A percentile compares a stretch with the other conserved stretches of the same genome.
These are phyloP conservation scores for Xylota sylvarum DNA, from an alignment of 2,888 invertebrate species.

Conservation along the genomic window DNA sequence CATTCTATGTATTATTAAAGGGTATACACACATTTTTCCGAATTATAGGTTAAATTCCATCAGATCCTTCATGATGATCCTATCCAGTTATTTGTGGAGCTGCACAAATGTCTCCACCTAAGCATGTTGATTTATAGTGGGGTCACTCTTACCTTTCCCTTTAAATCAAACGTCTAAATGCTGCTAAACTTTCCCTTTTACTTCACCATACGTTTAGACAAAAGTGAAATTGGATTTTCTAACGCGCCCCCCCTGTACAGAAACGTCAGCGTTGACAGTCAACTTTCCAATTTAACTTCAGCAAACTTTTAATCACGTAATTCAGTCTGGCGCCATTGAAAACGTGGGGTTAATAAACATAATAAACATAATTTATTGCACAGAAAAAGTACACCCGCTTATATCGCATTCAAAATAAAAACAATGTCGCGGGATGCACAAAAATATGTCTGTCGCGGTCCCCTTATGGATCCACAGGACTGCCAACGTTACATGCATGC, in stretches of 20 bases:
- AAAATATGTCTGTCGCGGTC: conserved; percentile 29
- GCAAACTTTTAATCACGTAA: conserved; percentile 55
- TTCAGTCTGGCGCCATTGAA: conserved; percentile 55
- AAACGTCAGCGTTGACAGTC: not conserved
- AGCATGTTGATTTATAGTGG: too few relatives aligned
- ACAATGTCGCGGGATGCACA: conserved; percentile 5
- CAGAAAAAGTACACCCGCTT: conserved; percentile 25
- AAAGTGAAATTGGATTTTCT: conserved; percentile 21
- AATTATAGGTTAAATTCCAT: too few relatives aligned
- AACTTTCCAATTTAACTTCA: conserved; percentile 3
- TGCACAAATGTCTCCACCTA: too few relatives aligned
- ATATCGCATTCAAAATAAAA: conserved; percentile 20
- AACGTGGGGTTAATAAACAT: conserved; percentile 52
- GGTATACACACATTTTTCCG: too few relatives aligned
- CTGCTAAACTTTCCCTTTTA: conserved; percentile 25
- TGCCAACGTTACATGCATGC: conserved; percentile 47
- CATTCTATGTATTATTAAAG: too few relatives aligned
- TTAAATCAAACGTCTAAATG: not conserved
- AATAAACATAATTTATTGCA: conserved; percentile 59
- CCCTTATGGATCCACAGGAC: conserved; percentile 26
- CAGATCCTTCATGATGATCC: too few relatives aligned
- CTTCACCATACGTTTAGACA: not conserved
- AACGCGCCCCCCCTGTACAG: not conserved
- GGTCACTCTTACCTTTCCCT: too few relatives aligned
- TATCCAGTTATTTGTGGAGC: too few relatives aligned